Conservation (phyloP, 2,797 vertebrate genomes). For the Gymnoscopelus microlampas region DNA sequence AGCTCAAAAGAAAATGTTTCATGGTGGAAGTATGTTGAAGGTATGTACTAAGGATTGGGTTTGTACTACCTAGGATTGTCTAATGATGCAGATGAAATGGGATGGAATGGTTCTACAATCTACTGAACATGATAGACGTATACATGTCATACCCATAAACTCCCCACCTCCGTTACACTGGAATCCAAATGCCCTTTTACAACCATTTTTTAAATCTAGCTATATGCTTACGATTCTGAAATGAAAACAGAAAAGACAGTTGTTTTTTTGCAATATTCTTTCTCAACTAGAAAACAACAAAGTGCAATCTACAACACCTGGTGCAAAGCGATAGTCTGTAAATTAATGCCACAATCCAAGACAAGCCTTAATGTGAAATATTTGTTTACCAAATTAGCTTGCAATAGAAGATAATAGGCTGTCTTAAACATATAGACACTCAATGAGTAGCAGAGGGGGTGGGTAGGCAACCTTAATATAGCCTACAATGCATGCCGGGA, state of each 20-base stretch:
- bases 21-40: conserved; percentile 38
- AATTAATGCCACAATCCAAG: too few relatives aligned
- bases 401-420: too few relatives aligned
- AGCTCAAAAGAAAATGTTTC: background rate
- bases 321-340: too few relatives aligned
- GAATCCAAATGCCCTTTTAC: conserved; percentile 63
- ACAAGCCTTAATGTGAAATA: background rate
- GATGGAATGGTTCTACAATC: conserved; percentile 15
- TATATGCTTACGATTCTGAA: conserved; percentile 60
- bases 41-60: too few relatives aligned
- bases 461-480: too few relatives aligned
- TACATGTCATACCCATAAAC: conserved; percentile 59
- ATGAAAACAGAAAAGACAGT: conserved; percentile 51
- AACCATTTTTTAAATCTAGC: conserved; percentile 46
- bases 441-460: too few relatives aligned
- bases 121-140: conserved; percentile 15
- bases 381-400: too few relatives aligned
- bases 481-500: too few relatives aligned
- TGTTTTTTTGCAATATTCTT: background rate
- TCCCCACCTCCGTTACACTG: conserved; percentile 60
- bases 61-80: conserved; percentile 29
- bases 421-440: too few relatives aligned
- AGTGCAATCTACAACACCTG: too few relatives aligned
- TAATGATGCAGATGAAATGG: conserved; percentile 46
- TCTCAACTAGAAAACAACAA: background rate